Evolutionary conservation across 2,888 invertebrate species (phyloP).

Genomic region (Sarcophaga carnaria): DNA sequence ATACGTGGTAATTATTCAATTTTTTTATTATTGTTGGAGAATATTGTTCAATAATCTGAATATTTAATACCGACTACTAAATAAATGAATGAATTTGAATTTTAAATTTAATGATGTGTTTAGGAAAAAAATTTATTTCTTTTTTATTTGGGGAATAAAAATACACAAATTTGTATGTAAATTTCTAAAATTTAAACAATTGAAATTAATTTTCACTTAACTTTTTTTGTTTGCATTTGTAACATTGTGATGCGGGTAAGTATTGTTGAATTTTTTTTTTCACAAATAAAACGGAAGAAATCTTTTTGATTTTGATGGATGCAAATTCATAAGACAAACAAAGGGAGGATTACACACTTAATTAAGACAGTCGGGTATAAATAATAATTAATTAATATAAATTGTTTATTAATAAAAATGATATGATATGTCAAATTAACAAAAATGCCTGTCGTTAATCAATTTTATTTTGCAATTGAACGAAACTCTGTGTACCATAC

Average conservation of each 20-base stretch:
- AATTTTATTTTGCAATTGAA: too few relatives aligned
- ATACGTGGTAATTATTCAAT: neutral
- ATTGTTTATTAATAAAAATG: neutral
- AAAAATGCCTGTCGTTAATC: neutral
- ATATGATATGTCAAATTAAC: neutral
- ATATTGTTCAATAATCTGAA: constrained; percentile 26
- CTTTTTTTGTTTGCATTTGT: neutral
- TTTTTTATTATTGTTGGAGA: neutral
- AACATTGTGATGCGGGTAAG: neutral
- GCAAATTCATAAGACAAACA: neutral
- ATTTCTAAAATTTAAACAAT: constrained; percentile 4
- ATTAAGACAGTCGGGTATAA: neutral
- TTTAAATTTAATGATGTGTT: constrained; percentile 11
- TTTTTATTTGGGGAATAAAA: neutral
- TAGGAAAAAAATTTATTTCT: neutral
- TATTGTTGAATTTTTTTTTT: neutral
- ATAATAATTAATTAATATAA: neutral
- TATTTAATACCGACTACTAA: neutral
- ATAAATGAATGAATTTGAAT: neutral
- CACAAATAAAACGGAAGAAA: neutral
- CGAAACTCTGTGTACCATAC: too few relatives aligned
- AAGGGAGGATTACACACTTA: neutral
- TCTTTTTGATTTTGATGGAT: neutral
- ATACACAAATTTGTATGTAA: neutral
- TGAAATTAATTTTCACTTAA: constrained; percentile 10